phyloP scores from a whole-genome alignment of 2,888 invertebrate genomes.

The Macrophya annulata region DNA sequence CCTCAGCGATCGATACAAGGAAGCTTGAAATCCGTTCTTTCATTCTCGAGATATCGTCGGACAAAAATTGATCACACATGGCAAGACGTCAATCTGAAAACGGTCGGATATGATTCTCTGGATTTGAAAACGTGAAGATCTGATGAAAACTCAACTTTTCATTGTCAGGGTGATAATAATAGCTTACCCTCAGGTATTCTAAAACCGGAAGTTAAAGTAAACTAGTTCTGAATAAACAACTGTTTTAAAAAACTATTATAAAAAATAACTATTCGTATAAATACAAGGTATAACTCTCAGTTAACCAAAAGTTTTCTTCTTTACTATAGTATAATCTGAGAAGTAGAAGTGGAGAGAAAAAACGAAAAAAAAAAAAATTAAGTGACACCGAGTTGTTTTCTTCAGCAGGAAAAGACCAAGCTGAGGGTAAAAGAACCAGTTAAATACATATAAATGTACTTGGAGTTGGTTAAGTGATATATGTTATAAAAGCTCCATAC shows the following conservation, averaged over 20 bases:
- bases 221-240: too few species aligned
- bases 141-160: neutral
- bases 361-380: neutral
- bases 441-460: conserved; percentile 2
- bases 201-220: too few species aligned
- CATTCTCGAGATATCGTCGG: neutral
- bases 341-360: neutral
- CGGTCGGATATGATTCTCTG: neutral
- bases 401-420: neutral
- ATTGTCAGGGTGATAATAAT: neutral
- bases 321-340: neutral
- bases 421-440: neutral
- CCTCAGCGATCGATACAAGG: too few species aligned
- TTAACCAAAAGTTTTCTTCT: neutral
- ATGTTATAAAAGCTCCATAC: neutral
- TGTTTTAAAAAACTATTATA: too few species aligned
- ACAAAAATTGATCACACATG: neutral
- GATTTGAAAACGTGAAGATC: neutral
- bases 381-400: neutral
- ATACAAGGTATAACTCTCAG: neutral
- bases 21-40: neutral
- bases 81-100: neutral
- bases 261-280: neutral
- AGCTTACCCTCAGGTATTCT: too few species aligned
- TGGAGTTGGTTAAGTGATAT: conserved; percentile 21